Base-by-base conservation (phyloP, 2,113 vertebrate genomes). In the Asarcornis scutulata region DNA sequence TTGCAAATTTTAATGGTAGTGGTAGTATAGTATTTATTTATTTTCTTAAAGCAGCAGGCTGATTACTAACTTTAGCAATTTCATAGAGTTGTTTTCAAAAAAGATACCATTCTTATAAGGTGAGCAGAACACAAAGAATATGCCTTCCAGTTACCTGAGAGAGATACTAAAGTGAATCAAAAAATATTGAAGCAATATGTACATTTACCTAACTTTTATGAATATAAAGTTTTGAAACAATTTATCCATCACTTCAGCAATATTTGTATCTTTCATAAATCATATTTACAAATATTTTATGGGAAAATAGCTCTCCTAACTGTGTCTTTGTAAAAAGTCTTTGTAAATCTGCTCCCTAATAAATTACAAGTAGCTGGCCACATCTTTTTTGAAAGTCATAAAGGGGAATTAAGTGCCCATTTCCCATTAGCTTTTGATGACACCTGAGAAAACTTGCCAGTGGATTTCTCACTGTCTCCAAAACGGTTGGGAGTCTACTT, bases 221-320 rank as follows among this genome's bases (percentile, higher is more conserved):
- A 74, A 62, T 32, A 67, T 66, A 53, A 95, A 85, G 55, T 87
- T 95, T 94, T 76, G 71, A 93, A 94, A 77, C 26, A 87, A 58
- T 87, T 89, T 95, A 95, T 87, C 74, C 26, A 74, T 93, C n/a
- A 85, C 79, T 95, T 96, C 74, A 91, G 89, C 92, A 93, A 91
- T 79, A 96, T 92, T 94, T 95, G 72, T 91, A 59, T 77, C 84
- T 73, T 94, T 89, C 84, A 94, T 95, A 95, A 96, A 95, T 96
- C 77, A 85, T 93, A 94, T 95, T 97, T 94, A 91, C 74, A 55
- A 94, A 66, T 91, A 77, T 94, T 97, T 95, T 95, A 89, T 96
- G 75, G 84, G 95, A 96, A 97, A 95, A 82, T 87, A 94, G 31
- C 86, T 96, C 36, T 27, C 44, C 82, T 92, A 89, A 91, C 85